phyloP scores from a whole-genome alignment of 2,888 invertebrate species.

The Psococerastis gibbosa region DNA sequence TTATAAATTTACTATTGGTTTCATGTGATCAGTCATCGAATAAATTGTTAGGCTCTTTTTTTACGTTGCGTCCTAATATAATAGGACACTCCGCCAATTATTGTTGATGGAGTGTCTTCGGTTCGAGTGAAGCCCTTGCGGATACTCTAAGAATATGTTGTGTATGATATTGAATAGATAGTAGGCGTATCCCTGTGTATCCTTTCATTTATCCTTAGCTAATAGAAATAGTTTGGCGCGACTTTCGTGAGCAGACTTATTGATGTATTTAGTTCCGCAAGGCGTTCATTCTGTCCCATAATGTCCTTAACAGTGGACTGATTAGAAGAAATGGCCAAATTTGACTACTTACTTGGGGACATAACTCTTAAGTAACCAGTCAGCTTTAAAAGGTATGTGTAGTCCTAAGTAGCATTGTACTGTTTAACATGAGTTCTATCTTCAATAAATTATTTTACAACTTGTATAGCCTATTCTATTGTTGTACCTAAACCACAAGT shows the following conservation, averaged over 20 bases:
- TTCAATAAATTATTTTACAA: slow-evolving; percentile 11
- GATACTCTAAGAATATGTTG: neutral
- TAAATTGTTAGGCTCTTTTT: neutral
- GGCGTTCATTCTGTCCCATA: neutral
- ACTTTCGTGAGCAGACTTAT: neutral
- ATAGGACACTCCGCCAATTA: no score
- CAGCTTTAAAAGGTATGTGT: neutral
- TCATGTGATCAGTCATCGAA: neutral
- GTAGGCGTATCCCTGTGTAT: neutral
- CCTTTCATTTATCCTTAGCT: neutral
- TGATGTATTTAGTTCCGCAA: neutral
- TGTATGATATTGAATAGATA: neutral
- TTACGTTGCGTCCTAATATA: neutral
- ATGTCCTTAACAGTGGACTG: no score
- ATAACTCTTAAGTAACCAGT: neutral
- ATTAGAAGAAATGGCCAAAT: neutral
- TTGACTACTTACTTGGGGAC: neutral
- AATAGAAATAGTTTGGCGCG: neutral
- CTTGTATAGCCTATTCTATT: no score
- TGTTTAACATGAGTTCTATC: slow-evolving; percentile 7
- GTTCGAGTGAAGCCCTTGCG: neutral
- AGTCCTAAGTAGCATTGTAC: slow-evolving; percentile 8
- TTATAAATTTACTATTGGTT: neutral
- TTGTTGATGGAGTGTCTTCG: neutral
- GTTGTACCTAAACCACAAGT: no score